Evolutionary conservation across 2,888 invertebrate genomes (phyloP).

Genomic region (Mechanitis mazaeus): DNA sequence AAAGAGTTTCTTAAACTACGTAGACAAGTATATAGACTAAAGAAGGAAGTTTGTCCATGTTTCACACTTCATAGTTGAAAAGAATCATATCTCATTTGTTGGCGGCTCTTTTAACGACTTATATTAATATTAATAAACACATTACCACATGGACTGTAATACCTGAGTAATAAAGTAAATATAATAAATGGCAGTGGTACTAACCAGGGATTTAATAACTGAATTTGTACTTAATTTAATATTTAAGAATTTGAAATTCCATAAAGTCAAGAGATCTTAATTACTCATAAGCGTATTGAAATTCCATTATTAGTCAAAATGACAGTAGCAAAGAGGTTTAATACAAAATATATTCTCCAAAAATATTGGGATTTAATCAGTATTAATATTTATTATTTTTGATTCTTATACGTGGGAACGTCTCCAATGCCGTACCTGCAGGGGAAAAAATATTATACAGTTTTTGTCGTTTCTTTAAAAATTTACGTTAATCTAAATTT

Average conservation of each 20-base stretch:
- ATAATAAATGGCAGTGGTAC: too few relatives aligned
- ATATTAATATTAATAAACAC: too few relatives aligned
- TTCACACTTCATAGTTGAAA: too few relatives aligned
- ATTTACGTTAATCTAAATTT: too few relatives aligned
- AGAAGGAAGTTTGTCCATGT: too few relatives aligned
- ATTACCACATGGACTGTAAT: too few relatives aligned
- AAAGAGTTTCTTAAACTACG: too few relatives aligned
- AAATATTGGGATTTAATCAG: slow-evolving; percentile 57
- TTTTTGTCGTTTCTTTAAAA: background rate
- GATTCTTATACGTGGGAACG: slow-evolving; percentile 56
- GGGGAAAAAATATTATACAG: slow-evolving; percentile 22
- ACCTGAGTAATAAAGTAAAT: too few relatives aligned
- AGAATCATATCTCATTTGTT: too few relatives aligned
- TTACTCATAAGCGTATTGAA: slow-evolving; percentile 66
- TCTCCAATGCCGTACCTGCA: slow-evolving; percentile 59
- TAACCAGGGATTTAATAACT: slow-evolving; percentile 17
- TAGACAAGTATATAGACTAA: too few relatives aligned
- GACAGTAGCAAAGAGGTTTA: slow-evolving; percentile 52
- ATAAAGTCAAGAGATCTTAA: slow-evolving; percentile 44
- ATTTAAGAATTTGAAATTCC: slow-evolving; percentile 20
- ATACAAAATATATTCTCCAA: slow-evolving; percentile 66
- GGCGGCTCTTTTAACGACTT: too few relatives aligned
- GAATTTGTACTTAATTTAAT: slow-evolving; percentile 26
- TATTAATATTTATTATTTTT: slow-evolving; percentile 26
- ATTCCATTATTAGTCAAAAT: slow-evolving; percentile 45